phyloP scores from a whole-genome alignment of 2,113 vertebrate species.

The Toxotes chatareus region DNA sequence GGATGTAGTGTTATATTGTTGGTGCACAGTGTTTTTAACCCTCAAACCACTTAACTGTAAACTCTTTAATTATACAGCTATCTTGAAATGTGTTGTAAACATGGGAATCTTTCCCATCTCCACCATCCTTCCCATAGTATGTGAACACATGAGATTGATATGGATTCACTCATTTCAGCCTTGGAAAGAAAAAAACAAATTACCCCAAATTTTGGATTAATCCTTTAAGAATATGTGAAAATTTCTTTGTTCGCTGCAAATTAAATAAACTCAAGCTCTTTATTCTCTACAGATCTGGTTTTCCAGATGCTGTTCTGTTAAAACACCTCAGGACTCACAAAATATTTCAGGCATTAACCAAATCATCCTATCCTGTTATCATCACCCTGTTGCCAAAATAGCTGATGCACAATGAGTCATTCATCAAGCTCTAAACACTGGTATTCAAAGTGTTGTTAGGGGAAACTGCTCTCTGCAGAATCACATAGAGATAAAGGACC shows the following conservation, averaged over 20 bases:
- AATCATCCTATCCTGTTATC: conserved; percentile 50
- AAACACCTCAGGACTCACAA: conserved; percentile 3
- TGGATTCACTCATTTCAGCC: not conserved
- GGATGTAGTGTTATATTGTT: not conserved
- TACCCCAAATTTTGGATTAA: not conserved
- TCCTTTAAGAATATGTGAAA: not conserved
- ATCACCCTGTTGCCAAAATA: conserved; percentile 65
- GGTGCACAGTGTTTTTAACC: not conserved
- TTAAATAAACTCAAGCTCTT: conserved; percentile 12
- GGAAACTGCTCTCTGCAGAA: conserved; percentile 25
- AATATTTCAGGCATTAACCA: conserved; percentile 31
- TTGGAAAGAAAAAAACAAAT: not conserved
- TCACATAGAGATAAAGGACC: conserved; percentile 55
- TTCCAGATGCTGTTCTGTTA: conserved; percentile 7
- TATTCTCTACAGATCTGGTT: not conserved
- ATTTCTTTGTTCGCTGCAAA: conserved; percentile 15
- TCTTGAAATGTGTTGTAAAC: not conserved
- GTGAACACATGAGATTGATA: not conserved
- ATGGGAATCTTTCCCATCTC: not conserved
- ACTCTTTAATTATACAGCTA: not conserved
- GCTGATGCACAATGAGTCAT: conserved; percentile 57
- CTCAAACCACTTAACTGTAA: not conserved
- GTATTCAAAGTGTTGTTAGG: conserved; percentile 39
- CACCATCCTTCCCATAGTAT: not conserved
- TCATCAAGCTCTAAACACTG: conserved; percentile 56